Base-by-base conservation (phyloP, 2,797 vertebrate species). In the Pagetopsis macropterus region DNA sequence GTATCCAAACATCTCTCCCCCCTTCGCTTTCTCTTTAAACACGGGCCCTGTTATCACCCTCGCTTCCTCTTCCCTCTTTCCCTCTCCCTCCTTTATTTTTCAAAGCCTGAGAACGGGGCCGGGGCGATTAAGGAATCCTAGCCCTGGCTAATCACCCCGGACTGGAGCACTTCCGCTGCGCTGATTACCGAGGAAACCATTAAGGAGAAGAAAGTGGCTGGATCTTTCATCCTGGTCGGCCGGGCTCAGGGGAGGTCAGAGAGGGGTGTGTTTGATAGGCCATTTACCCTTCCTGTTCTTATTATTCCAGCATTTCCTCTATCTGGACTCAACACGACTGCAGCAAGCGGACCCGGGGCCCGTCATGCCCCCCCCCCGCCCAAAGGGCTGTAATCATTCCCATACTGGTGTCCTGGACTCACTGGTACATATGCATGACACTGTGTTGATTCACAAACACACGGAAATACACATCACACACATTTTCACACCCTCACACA, bases 161-260 rank as follows among this genome's bases (percentile, higher is more conserved):
- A 93, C 91, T 93, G 93, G 95, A 95, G 93, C 90, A 96, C 95
- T 96, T 97, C 96, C 93, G 79, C 91, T 92, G 84, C 79, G 83
- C 94, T 96, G 95, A 97, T 97, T 96, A 95, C 94, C 85, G 91
- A 96, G 96, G 96, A 97, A 96, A 96, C 95, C 94, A 95, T 96
- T 96, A 95, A 93, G 84, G 66, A 95, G 93, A 95, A 95, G 92
- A 96, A 96, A 96, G 94, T 95, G 95, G 92, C 90, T 93, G 94
- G 92, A 95, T 95, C 96, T 97, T 96, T 96, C 94, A 96, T 96
- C 89, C 69, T 95, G 92, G 90, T 92, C 92, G 89, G 92, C 89
- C 87, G 83, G 91, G 93, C 94, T 94, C 94, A 94, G 92, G 91
- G 93, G 92, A 95, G 95, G 94, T 95, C 95, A 96, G 90, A 89